Evolutionary conservation across 2,797 vertebrate species (phyloP).

Genomic region (Nannoperca obscura): DNA sequence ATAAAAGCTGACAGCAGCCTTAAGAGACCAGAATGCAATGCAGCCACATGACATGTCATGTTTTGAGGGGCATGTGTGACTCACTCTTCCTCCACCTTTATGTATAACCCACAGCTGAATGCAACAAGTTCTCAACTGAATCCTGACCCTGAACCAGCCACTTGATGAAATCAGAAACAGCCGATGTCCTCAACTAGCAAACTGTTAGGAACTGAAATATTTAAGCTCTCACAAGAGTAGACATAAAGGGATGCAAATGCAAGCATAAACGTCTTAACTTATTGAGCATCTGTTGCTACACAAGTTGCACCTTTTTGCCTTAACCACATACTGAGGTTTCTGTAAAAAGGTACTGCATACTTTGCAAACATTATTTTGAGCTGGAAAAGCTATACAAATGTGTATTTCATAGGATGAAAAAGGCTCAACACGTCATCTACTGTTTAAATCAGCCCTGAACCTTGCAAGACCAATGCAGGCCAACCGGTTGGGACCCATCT

Average conservation of each 20-base stretch:
- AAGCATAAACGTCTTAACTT: neutral
- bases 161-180: neutral
- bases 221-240: neutral
- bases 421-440: too few relatives aligned
- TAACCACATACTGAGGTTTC: neutral
- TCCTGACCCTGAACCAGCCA: neutral
- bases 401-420: too few relatives aligned
- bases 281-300: constrained; percentile 1
- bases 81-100: constrained; percentile 15
- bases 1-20: constrained; percentile 42
- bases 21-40: constrained; percentile 27
- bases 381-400: too few relatives aligned
- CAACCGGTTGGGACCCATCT: too few relatives aligned
- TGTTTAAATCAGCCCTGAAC: too few relatives aligned
- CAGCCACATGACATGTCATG: constrained; percentile 7
- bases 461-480: too few relatives aligned
- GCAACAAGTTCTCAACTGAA: neutral
- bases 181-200: neutral
- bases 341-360: neutral
- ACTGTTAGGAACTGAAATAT: neutral
- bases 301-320: neutral
- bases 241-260: neutral
- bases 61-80: constrained; percentile 42
- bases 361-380: too few relatives aligned
- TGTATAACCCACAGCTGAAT: neutral